phyloP scores from a whole-genome alignment of 2,888 invertebrate genomes.

The Gerosis bhagava region DNA sequence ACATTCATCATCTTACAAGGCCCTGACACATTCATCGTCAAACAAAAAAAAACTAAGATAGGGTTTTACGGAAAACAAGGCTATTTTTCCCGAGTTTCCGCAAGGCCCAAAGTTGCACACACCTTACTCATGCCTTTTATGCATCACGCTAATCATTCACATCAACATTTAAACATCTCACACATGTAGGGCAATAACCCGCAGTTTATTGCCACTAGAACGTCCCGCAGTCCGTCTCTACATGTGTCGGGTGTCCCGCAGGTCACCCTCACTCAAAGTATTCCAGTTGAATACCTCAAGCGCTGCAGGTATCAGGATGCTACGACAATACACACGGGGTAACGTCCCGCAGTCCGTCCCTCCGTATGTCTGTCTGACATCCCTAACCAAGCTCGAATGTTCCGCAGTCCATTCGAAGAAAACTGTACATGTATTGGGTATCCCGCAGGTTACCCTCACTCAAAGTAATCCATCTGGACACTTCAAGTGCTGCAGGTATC shows the following conservation, averaged over 20 bases:
- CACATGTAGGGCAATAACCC: slow-evolving; percentile 1
- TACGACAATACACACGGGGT: neutral
- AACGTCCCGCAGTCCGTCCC: neutral
- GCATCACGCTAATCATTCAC: too few relatives aligned
- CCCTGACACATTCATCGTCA: too few relatives aligned
- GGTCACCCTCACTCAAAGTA: neutral
- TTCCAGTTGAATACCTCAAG: neutral
- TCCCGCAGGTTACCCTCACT: neutral
- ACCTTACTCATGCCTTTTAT: too few relatives aligned
- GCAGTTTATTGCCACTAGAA: slow-evolving; percentile 2
- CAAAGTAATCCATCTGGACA: neutral
- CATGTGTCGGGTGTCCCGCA: neutral
- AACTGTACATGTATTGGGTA: neutral
- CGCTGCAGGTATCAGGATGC: neutral
- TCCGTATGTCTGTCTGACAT: too few relatives aligned
- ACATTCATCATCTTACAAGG: too few relatives aligned
- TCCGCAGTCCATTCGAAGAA: slow-evolving; percentile 7
- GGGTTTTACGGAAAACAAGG: too few relatives aligned
- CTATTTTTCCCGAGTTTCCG: too few relatives aligned
- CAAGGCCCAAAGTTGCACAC: too few relatives aligned
- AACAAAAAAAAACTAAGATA: too few relatives aligned
- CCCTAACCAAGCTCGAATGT: too few relatives aligned
- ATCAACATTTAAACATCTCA: too few relatives aligned
- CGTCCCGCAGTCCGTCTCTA: slow-evolving; percentile 8
- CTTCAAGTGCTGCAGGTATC: neutral